Evolutionary conservation across 2,797 vertebrate species (phyloP).

Genomic region (Gadopsis bispinosus): DNA sequence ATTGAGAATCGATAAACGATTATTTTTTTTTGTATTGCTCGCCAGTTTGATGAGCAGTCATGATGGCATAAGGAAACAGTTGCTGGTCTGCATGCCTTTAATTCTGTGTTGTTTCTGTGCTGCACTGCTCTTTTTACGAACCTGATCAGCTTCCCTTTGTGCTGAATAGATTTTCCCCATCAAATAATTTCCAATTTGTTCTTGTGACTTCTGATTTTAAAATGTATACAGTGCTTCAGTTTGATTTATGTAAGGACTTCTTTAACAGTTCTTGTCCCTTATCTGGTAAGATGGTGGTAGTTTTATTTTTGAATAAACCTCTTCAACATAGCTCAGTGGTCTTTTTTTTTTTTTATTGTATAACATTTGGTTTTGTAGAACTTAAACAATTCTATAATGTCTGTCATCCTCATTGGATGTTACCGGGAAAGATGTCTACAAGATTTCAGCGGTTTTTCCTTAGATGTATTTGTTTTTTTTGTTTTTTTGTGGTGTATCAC

Average conservation of each 20-base stretch:
- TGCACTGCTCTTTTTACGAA: conserved; percentile 53
- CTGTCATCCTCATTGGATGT: not conserved
- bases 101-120: conserved; percentile 50
- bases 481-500: too few species aligned
- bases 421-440: not conserved
- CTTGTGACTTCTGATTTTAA: conserved; percentile 66
- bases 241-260: conserved; percentile 67
- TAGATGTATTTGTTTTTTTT: not conserved
- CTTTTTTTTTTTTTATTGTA: not conserved
- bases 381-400: too few species aligned
- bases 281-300: conserved; percentile 58
- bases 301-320: conserved; percentile 83
- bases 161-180: conserved; percentile 21
- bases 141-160: conserved; percentile 21
- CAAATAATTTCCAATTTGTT: conserved; percentile 48
- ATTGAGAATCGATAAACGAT: not conserved
- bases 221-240: conserved; percentile 54
- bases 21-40: conserved; percentile 2
- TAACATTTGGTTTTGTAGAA: not conserved
- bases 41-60: conserved; percentile 13
- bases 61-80: conserved; percentile 1
- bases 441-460: not conserved
- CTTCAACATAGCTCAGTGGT: conserved; percentile 36
- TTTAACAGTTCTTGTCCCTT: conserved; percentile 61
- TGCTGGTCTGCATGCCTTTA: conserved; percentile 66